A percentile compares a stretch with the other conserved stretches of the same genome.
Conservation (phyloP, 2,888 invertebrate species). For the Trachelus troglodyta region DNA sequence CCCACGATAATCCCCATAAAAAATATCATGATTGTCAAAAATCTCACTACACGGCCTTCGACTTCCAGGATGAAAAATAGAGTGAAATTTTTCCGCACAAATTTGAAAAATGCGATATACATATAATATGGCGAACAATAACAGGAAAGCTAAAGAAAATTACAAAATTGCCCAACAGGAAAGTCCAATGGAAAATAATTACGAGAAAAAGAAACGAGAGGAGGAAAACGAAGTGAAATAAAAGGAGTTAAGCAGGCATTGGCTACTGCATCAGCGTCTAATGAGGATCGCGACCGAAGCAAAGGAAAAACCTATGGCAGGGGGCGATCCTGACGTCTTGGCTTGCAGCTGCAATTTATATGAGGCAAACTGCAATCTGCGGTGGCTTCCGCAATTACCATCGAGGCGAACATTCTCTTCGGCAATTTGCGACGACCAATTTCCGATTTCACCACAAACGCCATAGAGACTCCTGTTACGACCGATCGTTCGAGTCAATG, state of each 20-base stretch:
- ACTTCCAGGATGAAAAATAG: not conserved
- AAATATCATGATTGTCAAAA: not conserved
- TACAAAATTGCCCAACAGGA: not conserved
- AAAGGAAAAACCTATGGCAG: not conserved
- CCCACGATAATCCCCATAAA: not conserved
- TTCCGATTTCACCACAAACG: slow-evolving; percentile 30
- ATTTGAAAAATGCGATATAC: not conserved
- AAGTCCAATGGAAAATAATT: not conserved
- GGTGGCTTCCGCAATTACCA: slow-evolving; percentile 36
- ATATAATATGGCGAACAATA: not conserved
- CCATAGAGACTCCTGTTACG: not conserved
- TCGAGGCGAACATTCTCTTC: slow-evolving; percentile 23
- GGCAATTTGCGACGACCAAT: slow-evolving; percentile 23
- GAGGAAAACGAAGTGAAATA: not conserved
- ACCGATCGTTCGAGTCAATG: slow-evolving; percentile 17
- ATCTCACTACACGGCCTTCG: not conserved
- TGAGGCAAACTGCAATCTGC: slow-evolving; percentile 21
- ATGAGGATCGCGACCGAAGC: slow-evolving; percentile 31
- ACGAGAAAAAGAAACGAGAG: not conserved
- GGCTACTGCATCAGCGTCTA: slow-evolving; percentile 28
- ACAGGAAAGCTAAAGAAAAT: not conserved
- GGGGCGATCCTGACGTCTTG: slow-evolving; percentile 26
- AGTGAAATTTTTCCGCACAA: not conserved
- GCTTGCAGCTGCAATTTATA: slow-evolving; percentile 27
- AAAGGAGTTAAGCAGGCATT: slow-evolving; percentile 16